Percentiles rank a stretch among this genome's conserved stretches.
These are phyloP conservation scores for Apantesis nais DNA, from an alignment of 2,888 invertebrate genomes.

Conservation along the genomic window DNA sequence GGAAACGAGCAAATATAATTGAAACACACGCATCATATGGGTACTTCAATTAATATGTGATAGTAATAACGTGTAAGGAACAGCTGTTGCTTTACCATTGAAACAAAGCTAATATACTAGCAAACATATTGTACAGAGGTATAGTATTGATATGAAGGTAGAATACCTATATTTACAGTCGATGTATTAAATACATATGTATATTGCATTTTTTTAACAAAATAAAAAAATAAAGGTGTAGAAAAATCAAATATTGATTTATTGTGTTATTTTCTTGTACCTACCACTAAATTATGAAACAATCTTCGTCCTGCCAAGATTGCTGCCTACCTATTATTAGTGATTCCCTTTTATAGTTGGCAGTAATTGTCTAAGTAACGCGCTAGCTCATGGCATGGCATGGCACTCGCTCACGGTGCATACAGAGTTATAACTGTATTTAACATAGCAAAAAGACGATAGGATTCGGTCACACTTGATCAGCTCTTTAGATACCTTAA, in stretches of 20 bases:
- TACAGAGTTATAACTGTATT: background rate
- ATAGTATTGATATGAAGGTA: background rate
- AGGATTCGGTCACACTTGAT: background rate
- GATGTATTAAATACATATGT: background rate
- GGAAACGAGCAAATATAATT: conserved; percentile 1
- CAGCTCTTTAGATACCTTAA: background rate
- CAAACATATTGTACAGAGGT: background rate
- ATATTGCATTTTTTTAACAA: background rate
- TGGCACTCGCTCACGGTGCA: background rate
- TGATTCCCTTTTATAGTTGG: background rate
- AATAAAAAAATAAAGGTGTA: too few relatives aligned
- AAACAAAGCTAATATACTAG: background rate
- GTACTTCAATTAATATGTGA: conserved; percentile 1
- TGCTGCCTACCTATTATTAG: too few relatives aligned
- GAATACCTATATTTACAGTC: background rate
- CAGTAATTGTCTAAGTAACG: background rate
- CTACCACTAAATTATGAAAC: too few relatives aligned
- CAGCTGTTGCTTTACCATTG: conserved; percentile 1
- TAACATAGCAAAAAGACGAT: background rate
- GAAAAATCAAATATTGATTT: too few relatives aligned
- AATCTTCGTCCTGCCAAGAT: too few relatives aligned
- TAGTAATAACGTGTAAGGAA: background rate
- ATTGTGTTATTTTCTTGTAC: too few relatives aligned
- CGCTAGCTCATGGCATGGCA: too few relatives aligned
- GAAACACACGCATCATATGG: background rate